Conservation (phyloP, 2,113 vertebrate genomes). For the Daboia siamensis region DNA sequence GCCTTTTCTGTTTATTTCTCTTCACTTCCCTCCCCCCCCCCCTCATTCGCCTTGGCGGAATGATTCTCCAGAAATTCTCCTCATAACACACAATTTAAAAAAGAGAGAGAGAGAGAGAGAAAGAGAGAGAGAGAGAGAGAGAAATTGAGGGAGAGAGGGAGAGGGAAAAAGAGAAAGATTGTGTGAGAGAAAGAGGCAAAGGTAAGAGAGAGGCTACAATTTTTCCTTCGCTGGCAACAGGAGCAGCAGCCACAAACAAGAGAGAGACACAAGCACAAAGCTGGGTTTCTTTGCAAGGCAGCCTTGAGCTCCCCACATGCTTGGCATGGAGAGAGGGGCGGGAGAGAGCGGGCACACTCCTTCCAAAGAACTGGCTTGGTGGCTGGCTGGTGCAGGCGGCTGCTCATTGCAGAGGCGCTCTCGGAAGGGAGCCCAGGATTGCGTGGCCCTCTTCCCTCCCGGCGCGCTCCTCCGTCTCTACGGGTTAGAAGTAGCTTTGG, state of each 20-base stretch:
- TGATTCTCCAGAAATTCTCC: constrained; percentile 65
- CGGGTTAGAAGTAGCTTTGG: not conserved
- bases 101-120: not conserved
- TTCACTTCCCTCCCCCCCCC: constrained; percentile 3
- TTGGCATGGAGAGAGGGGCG: constrained; percentile 8
- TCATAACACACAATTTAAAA: constrained; percentile 67
- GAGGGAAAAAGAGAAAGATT: not conserved
- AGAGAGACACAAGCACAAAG: not conserved
- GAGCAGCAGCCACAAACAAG: constrained; percentile 29
- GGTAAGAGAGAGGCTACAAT: constrained; percentile 26
- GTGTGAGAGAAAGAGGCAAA: not conserved
- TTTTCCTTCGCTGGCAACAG: constrained; percentile 42
- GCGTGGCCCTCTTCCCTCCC: not conserved
- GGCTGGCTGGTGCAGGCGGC: not conserved
- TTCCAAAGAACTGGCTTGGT: not conserved
- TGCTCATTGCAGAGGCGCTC: not conserved
- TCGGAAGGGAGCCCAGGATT: not conserved
- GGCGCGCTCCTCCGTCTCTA: not conserved
- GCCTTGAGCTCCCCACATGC: constrained; percentile 1
- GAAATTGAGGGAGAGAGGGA: not conserved
- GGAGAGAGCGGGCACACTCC: not conserved
- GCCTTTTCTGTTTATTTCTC: not conserved
- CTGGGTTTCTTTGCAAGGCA: not conserved
- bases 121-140: no score
- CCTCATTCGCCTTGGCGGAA: constrained; percentile 45